Percentiles rank a stretch among this genome's conserved stretches.
These are phyloP conservation scores for Gila orcuttii DNA, from an alignment of 2,113 vertebrate species.

Conservation along the genomic window DNA sequence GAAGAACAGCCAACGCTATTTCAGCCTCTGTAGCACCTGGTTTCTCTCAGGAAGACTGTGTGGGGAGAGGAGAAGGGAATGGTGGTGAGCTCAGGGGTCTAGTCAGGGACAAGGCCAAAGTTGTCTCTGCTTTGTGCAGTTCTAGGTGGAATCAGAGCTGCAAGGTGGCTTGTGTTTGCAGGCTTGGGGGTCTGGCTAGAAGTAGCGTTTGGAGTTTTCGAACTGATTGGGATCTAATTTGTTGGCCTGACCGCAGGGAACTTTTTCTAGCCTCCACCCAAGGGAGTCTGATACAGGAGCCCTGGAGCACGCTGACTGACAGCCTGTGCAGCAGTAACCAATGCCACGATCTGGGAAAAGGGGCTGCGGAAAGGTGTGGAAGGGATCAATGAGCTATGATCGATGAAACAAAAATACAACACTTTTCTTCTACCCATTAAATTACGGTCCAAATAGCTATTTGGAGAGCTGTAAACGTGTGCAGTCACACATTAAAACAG, in stretches of 20 bases:
- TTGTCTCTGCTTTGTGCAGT: conserved; percentile 60
- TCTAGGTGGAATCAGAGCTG: conserved; percentile 49
- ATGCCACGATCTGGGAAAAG: conserved; percentile 31
- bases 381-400: conserved; percentile 76
- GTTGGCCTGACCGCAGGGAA: conserved; percentile 65
- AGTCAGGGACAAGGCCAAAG: conserved; percentile 74
- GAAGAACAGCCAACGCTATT: conserved; percentile 64
- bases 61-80: conserved; percentile 42
- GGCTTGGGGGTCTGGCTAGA: conserved; percentile 61
- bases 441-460: conserved; percentile 27
- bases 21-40: conserved; percentile 70
- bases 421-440: conserved; percentile 44
- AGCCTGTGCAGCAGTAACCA: conserved; percentile 42
- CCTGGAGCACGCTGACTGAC: conserved; percentile 53
- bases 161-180: conserved; percentile 62
- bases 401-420: conserved; percentile 62
- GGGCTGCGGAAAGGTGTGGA: conserved; percentile 32
- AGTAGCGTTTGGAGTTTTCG: conserved; percentile 61
- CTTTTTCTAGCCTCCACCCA: conserved; percentile 58
- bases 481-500: background rate
- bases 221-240: conserved; percentile 79
- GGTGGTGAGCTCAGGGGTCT: conserved; percentile 63
- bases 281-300: conserved; percentile 72
- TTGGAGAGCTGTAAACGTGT: background rate
- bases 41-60: conserved; percentile 69